Evolutionary conservation across 2,113 vertebrate genomes (phyloP).

Genomic region (Ranitomeya imitator): DNA sequence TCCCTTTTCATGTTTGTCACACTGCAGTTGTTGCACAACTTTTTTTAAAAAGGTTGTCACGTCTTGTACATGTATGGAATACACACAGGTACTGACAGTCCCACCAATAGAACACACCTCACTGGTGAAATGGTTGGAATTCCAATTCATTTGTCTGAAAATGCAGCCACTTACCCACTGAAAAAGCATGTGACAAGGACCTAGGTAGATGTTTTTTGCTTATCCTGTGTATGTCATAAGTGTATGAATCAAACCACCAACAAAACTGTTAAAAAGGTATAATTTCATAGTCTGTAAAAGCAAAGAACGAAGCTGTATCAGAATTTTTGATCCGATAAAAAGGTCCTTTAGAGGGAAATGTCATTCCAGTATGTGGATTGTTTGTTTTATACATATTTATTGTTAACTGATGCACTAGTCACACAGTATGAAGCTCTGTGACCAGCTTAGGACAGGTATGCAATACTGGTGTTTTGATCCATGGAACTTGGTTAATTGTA

Average conservation of each 20-base stretch:
- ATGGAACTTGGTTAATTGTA: slow-evolving; percentile 16
- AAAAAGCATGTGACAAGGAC: no score
- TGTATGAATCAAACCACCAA: no score
- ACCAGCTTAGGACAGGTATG: background rate
- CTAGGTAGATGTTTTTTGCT: no score
- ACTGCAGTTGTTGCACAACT: background rate
- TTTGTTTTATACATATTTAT: background rate
- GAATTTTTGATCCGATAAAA: background rate
- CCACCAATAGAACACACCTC: no score
- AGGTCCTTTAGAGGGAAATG: background rate
- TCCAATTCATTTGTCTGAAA: no score
- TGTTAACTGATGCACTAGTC: slow-evolving; percentile 40
- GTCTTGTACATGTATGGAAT: no score
- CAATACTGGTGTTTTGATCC: background rate
- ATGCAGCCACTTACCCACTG: no score
- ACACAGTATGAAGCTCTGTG: slow-evolving; percentile 23
- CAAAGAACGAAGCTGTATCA: background rate
- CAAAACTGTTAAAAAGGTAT: no score
- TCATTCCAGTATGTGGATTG: background rate
- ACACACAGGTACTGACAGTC: no score
- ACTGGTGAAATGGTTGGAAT: no score
- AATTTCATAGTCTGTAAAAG: background rate
- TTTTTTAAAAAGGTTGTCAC: background rate
- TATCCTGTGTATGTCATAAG: no score
- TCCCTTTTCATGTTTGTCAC: background rate